phyloP scores from a whole-genome alignment of 2,888 invertebrate genomes.

The Sicus ferrugineus region DNA sequence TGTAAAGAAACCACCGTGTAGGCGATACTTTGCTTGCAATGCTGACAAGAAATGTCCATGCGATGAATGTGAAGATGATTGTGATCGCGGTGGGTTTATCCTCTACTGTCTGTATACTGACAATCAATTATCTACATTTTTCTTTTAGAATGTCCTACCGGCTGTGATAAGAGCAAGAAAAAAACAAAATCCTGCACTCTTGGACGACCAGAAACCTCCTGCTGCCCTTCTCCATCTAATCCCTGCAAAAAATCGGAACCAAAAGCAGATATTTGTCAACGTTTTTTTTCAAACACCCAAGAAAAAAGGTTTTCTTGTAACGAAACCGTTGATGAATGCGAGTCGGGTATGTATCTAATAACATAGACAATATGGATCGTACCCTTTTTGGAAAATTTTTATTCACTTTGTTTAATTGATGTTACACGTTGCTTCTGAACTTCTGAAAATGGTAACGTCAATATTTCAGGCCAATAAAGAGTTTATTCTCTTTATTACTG shows the following conservation, averaged over 20 bases:
- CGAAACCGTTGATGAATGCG: slow-evolving; percentile 44
- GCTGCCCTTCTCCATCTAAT: slow-evolving; percentile 34
- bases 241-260: slow-evolving; percentile 38
- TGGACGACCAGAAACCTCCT: slow-evolving; percentile 17
- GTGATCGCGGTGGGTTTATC: slow-evolving; percentile 52
- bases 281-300: slow-evolving; percentile 30
- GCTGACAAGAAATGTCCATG: slow-evolving; percentile 54
- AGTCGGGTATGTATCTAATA: slow-evolving; percentile 42
- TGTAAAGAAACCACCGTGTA: slow-evolving; percentile 39
- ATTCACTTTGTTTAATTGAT: slow-evolving; percentile 30
- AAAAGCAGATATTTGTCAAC: slow-evolving; percentile 37
- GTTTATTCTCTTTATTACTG: too few relatives aligned
- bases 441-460: too few relatives aligned
- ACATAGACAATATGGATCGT: slow-evolving; percentile 43
- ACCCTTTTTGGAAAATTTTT: slow-evolving; percentile 41
- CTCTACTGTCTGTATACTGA: background rate
- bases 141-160: slow-evolving; percentile 35
- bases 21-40: slow-evolving; percentile 58
- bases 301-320: slow-evolving; percentile 40
- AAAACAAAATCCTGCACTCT: slow-evolving; percentile 3
- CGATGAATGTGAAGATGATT: slow-evolving; percentile 57
- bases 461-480: too few relatives aligned
- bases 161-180: slow-evolving; percentile 37
- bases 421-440: too few relatives aligned
- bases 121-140: background rate